Conservation (phyloP, 2,797 vertebrate species). For the Ctenosaura bakeri region DNA sequence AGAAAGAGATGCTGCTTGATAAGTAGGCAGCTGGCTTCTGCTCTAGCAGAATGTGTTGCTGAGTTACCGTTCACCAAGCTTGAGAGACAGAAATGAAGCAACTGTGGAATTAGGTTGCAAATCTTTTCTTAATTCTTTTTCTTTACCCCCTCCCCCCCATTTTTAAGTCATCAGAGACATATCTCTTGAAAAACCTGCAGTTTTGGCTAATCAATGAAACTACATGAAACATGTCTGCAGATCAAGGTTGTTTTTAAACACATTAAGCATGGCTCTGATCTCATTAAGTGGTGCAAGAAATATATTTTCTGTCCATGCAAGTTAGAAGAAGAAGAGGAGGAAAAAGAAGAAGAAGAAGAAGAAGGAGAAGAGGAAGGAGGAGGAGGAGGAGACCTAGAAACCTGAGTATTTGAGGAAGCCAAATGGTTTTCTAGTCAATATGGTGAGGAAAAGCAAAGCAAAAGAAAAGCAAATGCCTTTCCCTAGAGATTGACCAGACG, state of each 20-base stretch:
- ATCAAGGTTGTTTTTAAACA: slow-evolving; percentile 16
- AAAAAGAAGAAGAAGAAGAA: not conserved
- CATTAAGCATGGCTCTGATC: not conserved
- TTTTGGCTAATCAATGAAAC: slow-evolving; percentile 24
- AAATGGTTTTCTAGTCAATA: not conserved
- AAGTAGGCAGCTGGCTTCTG: slow-evolving; percentile 22
- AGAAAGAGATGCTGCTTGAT: slow-evolving; percentile 27
- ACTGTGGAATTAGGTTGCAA: not conserved
- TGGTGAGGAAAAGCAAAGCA: not conserved
- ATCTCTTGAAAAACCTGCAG: slow-evolving; percentile 11
- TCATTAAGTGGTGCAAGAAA: slow-evolving; percentile 25
- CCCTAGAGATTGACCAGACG: slow-evolving; percentile 45
- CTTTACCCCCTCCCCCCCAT: not conserved
- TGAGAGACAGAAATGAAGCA: slow-evolving; percentile 42
- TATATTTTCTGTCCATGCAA: not conserved
- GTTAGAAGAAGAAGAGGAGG: not conserved
- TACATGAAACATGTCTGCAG: slow-evolving; percentile 11
- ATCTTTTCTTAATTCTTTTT: not conserved
- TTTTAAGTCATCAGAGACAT: slow-evolving; percentile 26
- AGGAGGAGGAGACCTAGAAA: not conserved
- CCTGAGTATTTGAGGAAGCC: not conserved
- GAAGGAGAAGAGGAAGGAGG: not conserved
- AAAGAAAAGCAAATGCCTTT: slow-evolving; percentile 5
- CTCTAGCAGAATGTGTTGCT: not conserved
- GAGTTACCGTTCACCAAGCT: slow-evolving; percentile 26